A percentile compares a stretch with the other conserved stretches of the same genome.
Conservation (phyloP, 1,140 invertebrate species). For the Schlechtendalia chinensis region DNA sequence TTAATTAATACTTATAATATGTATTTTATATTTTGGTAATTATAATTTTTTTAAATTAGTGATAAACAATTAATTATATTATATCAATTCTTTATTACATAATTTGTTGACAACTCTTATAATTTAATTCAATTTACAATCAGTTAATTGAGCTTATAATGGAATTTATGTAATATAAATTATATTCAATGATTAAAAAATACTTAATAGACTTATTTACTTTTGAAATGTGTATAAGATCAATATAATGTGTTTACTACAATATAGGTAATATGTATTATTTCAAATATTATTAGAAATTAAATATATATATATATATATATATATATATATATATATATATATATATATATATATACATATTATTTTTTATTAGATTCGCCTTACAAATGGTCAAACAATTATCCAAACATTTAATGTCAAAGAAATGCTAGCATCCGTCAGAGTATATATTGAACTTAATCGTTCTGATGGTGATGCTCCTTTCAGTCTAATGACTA, state of each 20-base stretch:
- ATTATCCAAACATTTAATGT: constrained; percentile 76
- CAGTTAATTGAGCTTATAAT: background rate
- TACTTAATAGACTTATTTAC: too few species aligned
- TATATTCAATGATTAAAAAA: too few species aligned
- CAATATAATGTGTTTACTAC: too few species aligned
- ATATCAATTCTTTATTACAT: background rate
- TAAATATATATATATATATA: too few species aligned
- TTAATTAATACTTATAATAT: background rate
- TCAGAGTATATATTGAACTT: constrained; percentile 79
- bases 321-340: too few species aligned
- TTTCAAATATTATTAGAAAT: too few species aligned
- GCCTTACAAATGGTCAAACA: constrained; percentile 68
- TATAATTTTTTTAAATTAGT: too few species aligned
- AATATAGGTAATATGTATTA: too few species aligned
- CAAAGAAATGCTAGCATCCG: constrained; percentile 85
- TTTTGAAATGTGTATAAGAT: too few species aligned
- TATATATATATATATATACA: too few species aligned
- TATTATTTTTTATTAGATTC: constrained; percentile 57
- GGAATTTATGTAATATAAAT: background rate
- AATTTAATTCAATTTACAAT: background rate
- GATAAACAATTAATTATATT: too few species aligned
- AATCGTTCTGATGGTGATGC: constrained; percentile 67
- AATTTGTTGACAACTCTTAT: background rate
- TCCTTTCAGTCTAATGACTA: constrained; percentile 78
- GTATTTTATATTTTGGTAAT: background rate